Conservation (phyloP, 2,797 vertebrate genomes). For the Anableps anableps region DNA sequence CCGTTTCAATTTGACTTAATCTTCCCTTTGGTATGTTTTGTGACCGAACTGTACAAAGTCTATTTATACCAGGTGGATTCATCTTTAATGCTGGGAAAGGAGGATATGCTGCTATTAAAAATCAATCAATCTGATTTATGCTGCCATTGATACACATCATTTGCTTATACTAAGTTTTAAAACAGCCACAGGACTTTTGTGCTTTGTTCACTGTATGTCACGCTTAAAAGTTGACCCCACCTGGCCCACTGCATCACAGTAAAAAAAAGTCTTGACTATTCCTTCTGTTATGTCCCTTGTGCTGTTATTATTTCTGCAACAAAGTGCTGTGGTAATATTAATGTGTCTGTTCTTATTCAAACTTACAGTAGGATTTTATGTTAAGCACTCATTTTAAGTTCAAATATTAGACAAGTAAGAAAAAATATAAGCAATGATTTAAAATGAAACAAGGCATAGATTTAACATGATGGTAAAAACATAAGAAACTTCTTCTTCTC, state of each 20-base stretch:
- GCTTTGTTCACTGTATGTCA: constrained; percentile 68
- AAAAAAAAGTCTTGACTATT: constrained; percentile 32
- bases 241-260: constrained; percentile 25
- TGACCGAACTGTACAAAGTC: constrained; percentile 33
- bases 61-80: constrained; percentile 61
- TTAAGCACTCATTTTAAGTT: constrained; percentile 35
- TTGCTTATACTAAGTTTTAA: constrained; percentile 73
- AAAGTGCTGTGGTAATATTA: constrained; percentile 7
- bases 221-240: constrained; percentile 56
- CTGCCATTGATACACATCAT: constrained; percentile 70
- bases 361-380: background rate
- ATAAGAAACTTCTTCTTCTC: constrained; percentile 75
- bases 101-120: constrained; percentile 64
- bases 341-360: constrained; percentile 30
- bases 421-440: constrained; percentile 76
- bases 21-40: constrained; percentile 21
- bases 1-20: background rate
- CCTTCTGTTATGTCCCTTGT: constrained; percentile 31
- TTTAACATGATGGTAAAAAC: constrained; percentile 73
- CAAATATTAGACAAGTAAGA: constrained; percentile 60
- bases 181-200: constrained; percentile 61
- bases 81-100: constrained; percentile 50
- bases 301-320: constrained; percentile 25
- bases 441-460: constrained; percentile 65
- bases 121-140: constrained; percentile 76